Evolutionary conservation across 1,140 invertebrate species (phyloP).

Genomic region (Cepaea nemoralis): DNA sequence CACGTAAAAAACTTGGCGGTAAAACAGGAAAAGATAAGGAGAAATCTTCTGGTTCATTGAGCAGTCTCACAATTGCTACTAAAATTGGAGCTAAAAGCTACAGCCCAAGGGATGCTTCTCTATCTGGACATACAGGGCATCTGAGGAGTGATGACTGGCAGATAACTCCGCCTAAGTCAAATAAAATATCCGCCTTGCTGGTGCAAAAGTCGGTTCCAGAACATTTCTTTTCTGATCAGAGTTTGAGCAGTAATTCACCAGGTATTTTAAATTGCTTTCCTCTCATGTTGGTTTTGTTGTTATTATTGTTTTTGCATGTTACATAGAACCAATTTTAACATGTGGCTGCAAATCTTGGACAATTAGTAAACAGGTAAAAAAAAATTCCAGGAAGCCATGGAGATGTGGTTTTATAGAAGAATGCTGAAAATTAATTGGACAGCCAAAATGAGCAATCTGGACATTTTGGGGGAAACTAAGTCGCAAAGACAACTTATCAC

Average conservation of each 20-base stretch:
- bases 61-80: neutral
- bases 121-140: neutral
- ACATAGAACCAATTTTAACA: too few relatives aligned
- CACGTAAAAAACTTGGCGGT: neutral
- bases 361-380: too few relatives aligned
- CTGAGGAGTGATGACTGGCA: neutral
- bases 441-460: too few relatives aligned
- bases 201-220: neutral
- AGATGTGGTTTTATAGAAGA: too few relatives aligned
- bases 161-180: neutral
- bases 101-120: neutral
- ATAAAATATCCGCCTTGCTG: neutral
- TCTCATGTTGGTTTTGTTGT: too few relatives aligned
- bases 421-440: too few relatives aligned
- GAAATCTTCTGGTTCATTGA: conserved; percentile 4
- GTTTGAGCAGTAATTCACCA: neutral
- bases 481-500: too few relatives aligned
- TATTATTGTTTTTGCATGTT: too few relatives aligned
- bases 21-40: conserved; percentile 31
- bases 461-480: too few relatives aligned
- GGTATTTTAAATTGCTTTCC: neutral
- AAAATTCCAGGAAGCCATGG: too few relatives aligned
- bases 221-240: neutral
- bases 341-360: too few relatives aligned
- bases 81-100: neutral